These are phyloP conservation scores for Eugnorisma glareosa DNA, from an alignment of 2,888 invertebrate species.

Conservation along the genomic window DNA sequence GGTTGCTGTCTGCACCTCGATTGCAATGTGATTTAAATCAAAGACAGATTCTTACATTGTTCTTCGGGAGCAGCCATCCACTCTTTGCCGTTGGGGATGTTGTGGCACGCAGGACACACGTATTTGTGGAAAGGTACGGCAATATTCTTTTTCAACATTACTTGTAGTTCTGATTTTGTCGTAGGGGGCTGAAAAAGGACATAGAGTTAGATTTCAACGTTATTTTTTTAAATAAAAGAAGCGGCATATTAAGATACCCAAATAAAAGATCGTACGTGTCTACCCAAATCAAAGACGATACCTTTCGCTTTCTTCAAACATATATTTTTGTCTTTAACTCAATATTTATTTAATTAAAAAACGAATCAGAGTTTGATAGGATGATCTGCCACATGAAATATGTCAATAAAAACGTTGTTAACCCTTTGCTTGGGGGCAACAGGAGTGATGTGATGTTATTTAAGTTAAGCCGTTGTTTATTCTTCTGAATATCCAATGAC, in stretches of 20 bases:
- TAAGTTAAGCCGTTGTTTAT: background rate
- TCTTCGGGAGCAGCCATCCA: constrained; percentile 95
- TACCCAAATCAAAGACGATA: too few relatives aligned
- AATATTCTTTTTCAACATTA: constrained; percentile 94
- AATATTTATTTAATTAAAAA: background rate
- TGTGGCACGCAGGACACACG: constrained; percentile 97
- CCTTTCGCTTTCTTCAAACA: background rate
- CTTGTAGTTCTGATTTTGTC: constrained; percentile 93
- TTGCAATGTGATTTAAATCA: constrained; percentile 6
- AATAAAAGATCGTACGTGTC: too few relatives aligned
- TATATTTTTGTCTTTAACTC: background rate
- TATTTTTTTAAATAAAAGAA: background rate
- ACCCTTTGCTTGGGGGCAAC: background rate
- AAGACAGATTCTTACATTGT: constrained; percentile 82
- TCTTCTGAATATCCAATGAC: background rate
- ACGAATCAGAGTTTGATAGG: too few relatives aligned
- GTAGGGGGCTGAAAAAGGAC: constrained; percentile 91
- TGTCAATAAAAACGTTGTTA: background rate
- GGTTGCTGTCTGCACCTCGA: constrained; percentile 12
- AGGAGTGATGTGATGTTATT: background rate
- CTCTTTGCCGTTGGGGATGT: constrained; percentile 95
- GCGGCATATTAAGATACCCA: too few relatives aligned
- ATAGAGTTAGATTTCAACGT: background rate
- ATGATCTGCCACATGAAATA: background rate
- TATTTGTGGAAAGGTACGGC: constrained; percentile 98